A percentile compares a stretch with the other conserved stretches of the same genome.
Evolutionary conservation across 1,140 invertebrate genomes (phyloP).

Genomic region (Sinonovacula constricta): DNA sequence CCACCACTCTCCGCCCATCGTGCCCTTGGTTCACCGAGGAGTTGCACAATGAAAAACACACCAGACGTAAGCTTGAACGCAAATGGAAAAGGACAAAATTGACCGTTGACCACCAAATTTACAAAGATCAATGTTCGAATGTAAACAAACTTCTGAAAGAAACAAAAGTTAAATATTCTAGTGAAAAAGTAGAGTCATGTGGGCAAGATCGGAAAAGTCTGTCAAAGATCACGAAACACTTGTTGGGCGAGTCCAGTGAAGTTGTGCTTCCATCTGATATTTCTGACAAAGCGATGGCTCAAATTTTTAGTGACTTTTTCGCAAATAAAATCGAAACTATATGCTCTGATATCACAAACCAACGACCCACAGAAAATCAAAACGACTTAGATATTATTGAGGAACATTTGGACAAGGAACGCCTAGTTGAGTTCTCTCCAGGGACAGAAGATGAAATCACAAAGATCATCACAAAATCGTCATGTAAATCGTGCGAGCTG

Average conservation of each 20-base stretch:
- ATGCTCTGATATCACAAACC: not conserved
- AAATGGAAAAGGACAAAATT: not conserved
- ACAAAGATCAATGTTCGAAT: not conserved
- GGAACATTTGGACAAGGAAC: not conserved
- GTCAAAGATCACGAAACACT: not conserved
- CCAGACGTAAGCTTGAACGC: not conserved
- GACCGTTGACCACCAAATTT: slow-evolving; percentile 6
- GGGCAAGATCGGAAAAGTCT: not conserved
- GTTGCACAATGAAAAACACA: not conserved
- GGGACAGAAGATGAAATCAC: not conserved
- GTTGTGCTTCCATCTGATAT: not conserved
- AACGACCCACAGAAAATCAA: not conserved
- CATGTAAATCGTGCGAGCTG: slow-evolving; percentile 18
- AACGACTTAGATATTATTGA: not conserved
- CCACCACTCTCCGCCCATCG: not conserved
- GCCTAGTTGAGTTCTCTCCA: not conserved
- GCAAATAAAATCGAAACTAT: slow-evolving; percentile 5
- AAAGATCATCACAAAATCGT: not conserved
- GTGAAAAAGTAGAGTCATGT: not conserved
- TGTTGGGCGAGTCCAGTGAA: not conserved
- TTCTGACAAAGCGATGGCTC: not conserved
- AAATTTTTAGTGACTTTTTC: slow-evolving; percentile 5
- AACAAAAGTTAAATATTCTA: slow-evolving; percentile 1
- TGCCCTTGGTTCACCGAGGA: not conserved
- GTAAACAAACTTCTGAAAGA: slow-evolving; percentile 1